Evolutionary conservation across 1,140 invertebrate species (phyloP), one percentile per base, ranked within the genome.

Genomic region (Nylanderia fulva): DNA sequence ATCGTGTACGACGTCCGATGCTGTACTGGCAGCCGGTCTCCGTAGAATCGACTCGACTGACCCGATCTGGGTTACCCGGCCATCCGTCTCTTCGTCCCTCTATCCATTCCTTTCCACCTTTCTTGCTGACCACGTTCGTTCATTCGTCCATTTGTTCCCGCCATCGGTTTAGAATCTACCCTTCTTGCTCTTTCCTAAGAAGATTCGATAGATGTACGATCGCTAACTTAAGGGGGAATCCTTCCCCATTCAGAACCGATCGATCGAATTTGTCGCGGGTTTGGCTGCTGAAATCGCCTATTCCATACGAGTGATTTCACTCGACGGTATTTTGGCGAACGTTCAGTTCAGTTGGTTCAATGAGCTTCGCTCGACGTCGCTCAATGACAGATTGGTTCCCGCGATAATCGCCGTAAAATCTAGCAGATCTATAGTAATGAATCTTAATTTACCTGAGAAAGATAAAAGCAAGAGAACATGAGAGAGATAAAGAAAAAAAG

Each of bases 61-160:
- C 84, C 92, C 93, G 88, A 95, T 95, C 94, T 95, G 93, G 94
- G 94, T 95, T 95, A 95, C 94, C 94, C 94, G 94, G 94, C 94
- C 94, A 95, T 94, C 91, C 91, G 92, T 93, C 93, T 91, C 80
- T 90, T 83, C 88, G 89, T 85, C 79, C 88, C 85, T 91, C 87
- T 88, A 86, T 91, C 86, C 87, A 79, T 92, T 84, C 85, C 90
- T 63, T 88, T 90, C 84, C 75, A 69, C 88, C 88, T 87, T 90
- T 88, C 60, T 83, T 61, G 58, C 64, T 82, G 68, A 52, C 89
- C 75, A 90, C 84, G 90, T 93, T 90, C 90, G 91, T 92, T 90
- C 90, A 90, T 93, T 93, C 92, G 89, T 90, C 85, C 88, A 79
- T 89, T 93, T 66, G 75, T 86, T 88, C 80, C 92, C 90, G 90